phyloP scores from a whole-genome alignment of 2,888 invertebrate species.

The Polydrusus pterygomalis region DNA sequence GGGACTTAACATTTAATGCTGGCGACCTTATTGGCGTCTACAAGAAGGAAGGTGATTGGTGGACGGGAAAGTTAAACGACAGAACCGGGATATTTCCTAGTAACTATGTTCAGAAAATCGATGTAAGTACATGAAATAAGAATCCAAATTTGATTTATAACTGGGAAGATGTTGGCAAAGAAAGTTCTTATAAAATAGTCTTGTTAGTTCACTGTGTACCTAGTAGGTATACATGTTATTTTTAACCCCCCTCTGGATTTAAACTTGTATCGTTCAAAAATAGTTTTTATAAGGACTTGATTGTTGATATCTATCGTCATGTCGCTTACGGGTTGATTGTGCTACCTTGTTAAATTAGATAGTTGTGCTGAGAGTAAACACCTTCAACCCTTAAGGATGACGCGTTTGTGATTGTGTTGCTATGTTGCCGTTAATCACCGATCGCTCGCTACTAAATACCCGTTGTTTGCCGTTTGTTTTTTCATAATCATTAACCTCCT shows the following conservation, averaged over 20 bases:
- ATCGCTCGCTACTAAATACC: not conserved
- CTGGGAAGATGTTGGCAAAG: not conserved
- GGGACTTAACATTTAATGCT: slow-evolving; percentile 91
- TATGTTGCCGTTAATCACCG: not conserved
- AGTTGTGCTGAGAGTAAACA: no score
- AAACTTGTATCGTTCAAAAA: no score
- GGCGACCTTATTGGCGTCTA: slow-evolving; percentile 91
- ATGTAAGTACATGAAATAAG: slow-evolving; percentile 64
- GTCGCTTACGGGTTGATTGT: no score
- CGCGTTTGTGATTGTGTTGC: not conserved
- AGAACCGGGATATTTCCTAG: slow-evolving; percentile 95
- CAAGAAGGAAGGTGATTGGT: slow-evolving; percentile 97
- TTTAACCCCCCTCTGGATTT: no score
- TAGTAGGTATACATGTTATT: no score
- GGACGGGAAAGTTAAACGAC: slow-evolving; percentile 93
- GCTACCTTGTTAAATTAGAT: no score
- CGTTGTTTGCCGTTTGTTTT: slow-evolving; percentile 15
- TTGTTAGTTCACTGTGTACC: no score
- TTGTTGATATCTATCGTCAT: no score
- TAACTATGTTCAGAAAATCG: slow-evolving; percentile 91
- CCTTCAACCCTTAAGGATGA: no score
- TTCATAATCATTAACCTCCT: slow-evolving; percentile 26
- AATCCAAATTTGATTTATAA: not conserved
- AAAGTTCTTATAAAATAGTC: no score
- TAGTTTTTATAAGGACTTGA: no score